These are phyloP conservation scores for Emydocephalus ijimae DNA, from an alignment of 2,113 vertebrate genomes.

Conservation along the genomic window DNA sequence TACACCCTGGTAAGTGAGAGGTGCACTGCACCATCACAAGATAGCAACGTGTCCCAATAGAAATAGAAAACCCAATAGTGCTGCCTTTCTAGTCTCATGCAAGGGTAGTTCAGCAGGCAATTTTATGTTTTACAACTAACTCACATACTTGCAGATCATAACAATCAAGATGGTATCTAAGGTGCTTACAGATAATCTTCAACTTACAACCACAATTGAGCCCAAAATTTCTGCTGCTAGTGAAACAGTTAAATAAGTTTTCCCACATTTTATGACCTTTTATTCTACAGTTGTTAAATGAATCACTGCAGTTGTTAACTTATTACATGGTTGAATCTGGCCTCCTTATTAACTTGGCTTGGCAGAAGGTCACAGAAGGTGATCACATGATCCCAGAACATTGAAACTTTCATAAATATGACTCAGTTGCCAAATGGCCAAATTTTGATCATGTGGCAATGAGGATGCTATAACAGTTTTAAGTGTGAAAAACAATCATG, in stretches of 20 bases:
- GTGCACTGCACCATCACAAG: neutral
- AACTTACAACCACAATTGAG: neutral
- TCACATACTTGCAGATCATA: neutral
- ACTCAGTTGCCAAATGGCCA: neutral
- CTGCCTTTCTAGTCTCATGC: neutral
- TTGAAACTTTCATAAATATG: neutral
- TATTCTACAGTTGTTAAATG: neutral
- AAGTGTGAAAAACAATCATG: neutral
- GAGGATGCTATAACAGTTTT: neutral
- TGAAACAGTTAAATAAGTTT: neutral
- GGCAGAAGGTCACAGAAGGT: neutral
- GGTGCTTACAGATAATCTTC: neutral
- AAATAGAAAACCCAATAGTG: neutral
- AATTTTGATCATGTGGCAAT: neutral
- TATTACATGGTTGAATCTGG: neutral
- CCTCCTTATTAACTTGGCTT: neutral
- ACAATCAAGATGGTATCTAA: neutral
- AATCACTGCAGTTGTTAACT: no score
- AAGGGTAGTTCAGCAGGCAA: neutral
- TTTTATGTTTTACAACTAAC: neutral
- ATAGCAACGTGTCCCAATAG: neutral
- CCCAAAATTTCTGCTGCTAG: neutral
- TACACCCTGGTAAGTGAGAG: neutral
- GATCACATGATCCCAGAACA: neutral
- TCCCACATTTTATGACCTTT: neutral